Evolutionary conservation across 2,797 vertebrate genomes (phyloP), one percentile per base, ranked within the genome.

Genomic region (Neosilurus hyrtlii): DNA sequence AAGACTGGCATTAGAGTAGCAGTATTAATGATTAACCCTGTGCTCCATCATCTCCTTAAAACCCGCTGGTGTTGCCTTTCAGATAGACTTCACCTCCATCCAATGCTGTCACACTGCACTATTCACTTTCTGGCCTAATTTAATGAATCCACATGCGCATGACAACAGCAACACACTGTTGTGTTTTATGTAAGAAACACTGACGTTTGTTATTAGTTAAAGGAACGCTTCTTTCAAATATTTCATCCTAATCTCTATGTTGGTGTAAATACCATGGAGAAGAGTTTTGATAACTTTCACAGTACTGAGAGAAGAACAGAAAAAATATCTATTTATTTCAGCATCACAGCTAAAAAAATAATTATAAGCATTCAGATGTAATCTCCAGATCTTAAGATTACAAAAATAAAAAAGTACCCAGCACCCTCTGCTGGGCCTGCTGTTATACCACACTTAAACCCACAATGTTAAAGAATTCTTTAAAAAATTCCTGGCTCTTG

Each of bases 21-120:
- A 83, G 86, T 80, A 91, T 94, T 93, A 97, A 97, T 96, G 87
- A 96, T 96, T 97, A 96, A 96, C 96, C 91, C 80, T 87, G 79
- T 89, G 90, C 89, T 90, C 93, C 89, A 90, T 91, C 86, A 88
- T 89, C 88, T 88, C 85, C 75, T 84, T 87, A 70, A 84, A 85
- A 86, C 84, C 83, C 83, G 79, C 56, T 80, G 85, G 74, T 82
- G 78, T 67, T 68, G 73, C 67, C 78, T 76, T 84, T 81, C 37
- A 81, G 76, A 72, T 79, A 6, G 59, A 30, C 59, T 71, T 43
- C 26, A 83, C 74, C 83, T 66, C 67, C 35, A 74, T 85, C 79
- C 77, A 66, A 66, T 78, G 82, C 61, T 51, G 66, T 52, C 35
- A 61, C 74, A n/a, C 20, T 20, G 1, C 54, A 54, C 43, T 35